Evolutionary conservation across 2,797 vertebrate genomes (phyloP).

Genomic region (Silurus lanzhouensis): DNA sequence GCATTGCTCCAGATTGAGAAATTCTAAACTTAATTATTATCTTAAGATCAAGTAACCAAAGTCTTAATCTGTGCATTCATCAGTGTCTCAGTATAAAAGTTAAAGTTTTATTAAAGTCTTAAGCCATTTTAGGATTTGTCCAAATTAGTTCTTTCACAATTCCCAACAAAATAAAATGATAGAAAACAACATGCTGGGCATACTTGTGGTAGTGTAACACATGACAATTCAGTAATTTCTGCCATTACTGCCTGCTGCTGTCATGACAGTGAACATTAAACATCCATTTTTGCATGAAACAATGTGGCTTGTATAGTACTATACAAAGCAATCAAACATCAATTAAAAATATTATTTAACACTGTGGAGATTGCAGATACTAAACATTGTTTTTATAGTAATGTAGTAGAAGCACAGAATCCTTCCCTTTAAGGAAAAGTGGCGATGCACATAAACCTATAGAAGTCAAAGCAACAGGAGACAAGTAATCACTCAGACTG

Average conservation of each 20-base stretch:
- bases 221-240: not conserved
- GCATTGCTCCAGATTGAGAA: too few species aligned
- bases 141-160: not conserved
- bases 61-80: not conserved
- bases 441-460: not conserved
- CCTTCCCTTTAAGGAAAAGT: not conserved
- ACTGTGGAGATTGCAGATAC: not conserved
- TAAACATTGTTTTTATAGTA: not conserved
- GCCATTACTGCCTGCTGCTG: not conserved
- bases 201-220: not conserved
- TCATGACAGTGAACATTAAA: conserved; percentile 3
- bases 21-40: not conserved
- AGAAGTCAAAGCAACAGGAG: not conserved
- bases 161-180: not conserved
- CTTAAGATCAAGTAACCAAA: not conserved
- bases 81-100: not conserved
- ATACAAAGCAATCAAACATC: not conserved
- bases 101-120: not conserved
- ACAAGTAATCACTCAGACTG: not conserved
- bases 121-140: not conserved
- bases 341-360: not conserved
- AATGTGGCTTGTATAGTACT: not conserved
- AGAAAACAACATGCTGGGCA: not conserved
- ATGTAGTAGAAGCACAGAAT: not conserved
- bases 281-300: not conserved